Evolutionary conservation across 2,113 vertebrate genomes (phyloP).

Genomic region (Mungos mungo): DNA sequence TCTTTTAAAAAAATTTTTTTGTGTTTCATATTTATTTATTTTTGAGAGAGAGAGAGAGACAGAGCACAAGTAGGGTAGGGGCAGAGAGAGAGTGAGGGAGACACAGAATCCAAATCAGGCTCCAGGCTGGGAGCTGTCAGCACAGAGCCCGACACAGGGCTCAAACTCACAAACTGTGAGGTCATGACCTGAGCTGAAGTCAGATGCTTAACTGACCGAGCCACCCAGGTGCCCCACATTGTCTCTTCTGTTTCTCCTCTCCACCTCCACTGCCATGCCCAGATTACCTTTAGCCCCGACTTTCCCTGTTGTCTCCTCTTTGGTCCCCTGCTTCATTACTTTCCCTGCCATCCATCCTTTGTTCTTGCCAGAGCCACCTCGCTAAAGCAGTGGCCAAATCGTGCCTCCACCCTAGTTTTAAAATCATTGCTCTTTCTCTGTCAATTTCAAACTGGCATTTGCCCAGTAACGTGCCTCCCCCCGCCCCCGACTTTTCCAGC

Average conservation of each 20-base stretch:
- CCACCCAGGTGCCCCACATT: no score
- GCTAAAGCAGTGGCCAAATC: conserved; percentile 2
- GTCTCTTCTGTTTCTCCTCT: not conserved
- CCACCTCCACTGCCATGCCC: not conserved
- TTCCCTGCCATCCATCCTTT: not conserved
- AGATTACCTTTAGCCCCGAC: not conserved
- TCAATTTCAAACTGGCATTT: not conserved
- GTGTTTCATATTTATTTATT: no score
- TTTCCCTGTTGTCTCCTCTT: not conserved
- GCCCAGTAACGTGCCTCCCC: not conserved
- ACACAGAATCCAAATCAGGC: no score
- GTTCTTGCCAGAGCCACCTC: not conserved
- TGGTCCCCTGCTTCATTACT: not conserved
- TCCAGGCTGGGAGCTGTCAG: no score
- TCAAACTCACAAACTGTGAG: no score
- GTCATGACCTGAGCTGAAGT: no score
- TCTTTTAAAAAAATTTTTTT: not conserved
- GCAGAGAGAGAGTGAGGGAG: no score
- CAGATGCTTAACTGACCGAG: no score
- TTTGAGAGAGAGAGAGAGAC: no score
- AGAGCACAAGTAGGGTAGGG: no score
- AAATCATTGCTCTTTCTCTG: not conserved
- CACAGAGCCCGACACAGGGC: no score
- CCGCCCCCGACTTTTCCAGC: not conserved
- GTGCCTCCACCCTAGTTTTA: not conserved